Conservation (phyloP, 2,113 vertebrate genomes). For the Nymphicus hollandicus region DNA sequence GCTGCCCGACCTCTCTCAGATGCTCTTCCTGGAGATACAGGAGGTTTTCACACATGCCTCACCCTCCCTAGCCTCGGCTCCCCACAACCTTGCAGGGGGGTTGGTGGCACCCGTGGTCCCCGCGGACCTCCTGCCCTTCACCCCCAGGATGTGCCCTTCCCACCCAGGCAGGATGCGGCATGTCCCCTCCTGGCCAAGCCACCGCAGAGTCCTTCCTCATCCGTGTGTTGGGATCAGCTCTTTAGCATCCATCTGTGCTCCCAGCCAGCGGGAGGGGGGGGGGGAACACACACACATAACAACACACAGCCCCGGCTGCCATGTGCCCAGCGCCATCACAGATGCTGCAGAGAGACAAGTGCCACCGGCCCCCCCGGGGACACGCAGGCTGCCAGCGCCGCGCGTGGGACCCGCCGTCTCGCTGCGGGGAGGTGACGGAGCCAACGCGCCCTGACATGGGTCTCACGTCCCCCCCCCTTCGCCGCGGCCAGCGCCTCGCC, state of each 20-base stretch:
- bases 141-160: background rate
- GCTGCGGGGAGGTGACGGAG: conserved; percentile 42
- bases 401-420: background rate
- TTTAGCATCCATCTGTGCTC: background rate
- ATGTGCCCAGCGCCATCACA: conserved; percentile 3
- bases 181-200: background rate
- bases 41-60: background rate
- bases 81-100: rapidly evolving
- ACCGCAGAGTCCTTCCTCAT: rapidly evolving
- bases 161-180: background rate
- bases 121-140: background rate
- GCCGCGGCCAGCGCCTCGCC: background rate
- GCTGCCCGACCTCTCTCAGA: background rate
- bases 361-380: conserved; percentile 5
- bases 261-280: background rate
- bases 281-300: background rate
- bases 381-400: background rate
- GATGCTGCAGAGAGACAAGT: background rate
- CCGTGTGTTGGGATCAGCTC: rapidly evolving
- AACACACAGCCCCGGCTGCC: background rate
- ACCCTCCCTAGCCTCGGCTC: background rate
- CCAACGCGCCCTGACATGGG: conserved; percentile 42
- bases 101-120: rapidly evolving
- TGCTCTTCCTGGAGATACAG: background rate
- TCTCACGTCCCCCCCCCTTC: background rate